Evolutionary conservation across 1,140 invertebrate species (phyloP).

Genomic region (Scaptomyza montana): DNA sequence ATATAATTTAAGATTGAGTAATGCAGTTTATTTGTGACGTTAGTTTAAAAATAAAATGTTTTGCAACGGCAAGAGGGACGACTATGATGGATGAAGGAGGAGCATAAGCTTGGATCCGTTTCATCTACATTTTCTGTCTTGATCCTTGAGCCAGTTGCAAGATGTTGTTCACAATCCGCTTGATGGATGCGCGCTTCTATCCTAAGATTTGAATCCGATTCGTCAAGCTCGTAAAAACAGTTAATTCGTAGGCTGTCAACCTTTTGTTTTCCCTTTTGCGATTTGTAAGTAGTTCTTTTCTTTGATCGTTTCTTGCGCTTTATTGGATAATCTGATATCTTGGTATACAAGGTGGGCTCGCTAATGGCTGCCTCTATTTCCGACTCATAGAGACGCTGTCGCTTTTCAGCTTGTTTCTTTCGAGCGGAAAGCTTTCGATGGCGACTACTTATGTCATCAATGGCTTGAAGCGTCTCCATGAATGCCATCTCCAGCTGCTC

Average conservation of each 20-base stretch:
- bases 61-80: conserved; percentile 25
- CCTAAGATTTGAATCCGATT: neutral
- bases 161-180: conserved; percentile 17
- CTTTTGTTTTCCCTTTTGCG: neutral
- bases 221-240: conserved; percentile 20
- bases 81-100: conserved; percentile 2
- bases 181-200: conserved; percentile 15
- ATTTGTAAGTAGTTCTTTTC: neutral
- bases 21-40: neutral
- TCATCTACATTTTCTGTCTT: neutral
- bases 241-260: conserved; percentile 1
- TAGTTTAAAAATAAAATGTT: conserved; percentile 5
- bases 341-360: neutral
- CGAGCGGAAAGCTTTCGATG: conserved; percentile 32
- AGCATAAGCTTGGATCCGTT: conserved; percentile 3
- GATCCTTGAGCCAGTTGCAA: neutral
- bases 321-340: neutral
- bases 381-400: conserved; percentile 30
- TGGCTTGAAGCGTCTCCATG: conserved; percentile 29
- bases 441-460: conserved; percentile 42
- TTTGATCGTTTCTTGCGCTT: conserved; percentile 18
- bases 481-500: conserved; percentile 53
- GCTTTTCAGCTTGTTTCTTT: conserved; percentile 8
- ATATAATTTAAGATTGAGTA: too few species aligned
- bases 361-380: conserved; percentile 62